Percentiles rank a stretch among this genome's conserved stretches.
phyloP scores from a whole-genome alignment of 2,113 vertebrate species.

The Prolemur simus region DNA sequence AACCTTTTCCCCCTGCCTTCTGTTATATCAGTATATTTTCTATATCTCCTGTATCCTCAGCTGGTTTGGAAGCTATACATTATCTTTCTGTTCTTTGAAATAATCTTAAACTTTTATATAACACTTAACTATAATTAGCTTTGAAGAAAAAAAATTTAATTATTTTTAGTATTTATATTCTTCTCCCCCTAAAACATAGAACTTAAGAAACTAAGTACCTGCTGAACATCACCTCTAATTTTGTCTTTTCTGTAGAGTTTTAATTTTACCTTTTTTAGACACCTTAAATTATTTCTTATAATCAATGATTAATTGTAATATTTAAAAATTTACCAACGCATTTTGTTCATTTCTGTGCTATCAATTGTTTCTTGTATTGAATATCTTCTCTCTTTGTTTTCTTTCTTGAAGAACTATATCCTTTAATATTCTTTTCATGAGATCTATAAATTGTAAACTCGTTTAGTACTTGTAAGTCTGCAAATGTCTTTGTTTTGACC shows the following conservation, averaged over 20 bases:
- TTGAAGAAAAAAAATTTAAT: background rate
- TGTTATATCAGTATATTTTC: background rate
- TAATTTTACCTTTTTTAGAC: background rate
- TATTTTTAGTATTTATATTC: background rate
- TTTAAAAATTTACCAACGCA: background rate
- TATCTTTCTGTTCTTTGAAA: background rate
- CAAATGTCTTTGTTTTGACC: background rate
- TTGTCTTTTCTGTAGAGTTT: background rate
- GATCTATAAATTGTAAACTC: background rate
- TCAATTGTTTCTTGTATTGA: background rate
- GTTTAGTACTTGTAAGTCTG: background rate
- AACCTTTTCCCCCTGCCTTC: background rate
- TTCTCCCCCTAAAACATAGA: background rate
- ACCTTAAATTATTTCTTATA: background rate
- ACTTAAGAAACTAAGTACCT: background rate
- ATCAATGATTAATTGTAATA: background rate
- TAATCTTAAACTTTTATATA: background rate
- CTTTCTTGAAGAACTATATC: background rate
- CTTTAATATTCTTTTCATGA: background rate
- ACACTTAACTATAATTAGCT: conserved; percentile 5
- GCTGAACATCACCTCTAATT: background rate
- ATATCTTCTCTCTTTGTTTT: background rate
- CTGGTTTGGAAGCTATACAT: background rate
- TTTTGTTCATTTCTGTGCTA: background rate
- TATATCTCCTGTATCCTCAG: background rate